Base-by-base conservation (phyloP, 2,113 vertebrate species). In the Polypterus senegalus region DNA sequence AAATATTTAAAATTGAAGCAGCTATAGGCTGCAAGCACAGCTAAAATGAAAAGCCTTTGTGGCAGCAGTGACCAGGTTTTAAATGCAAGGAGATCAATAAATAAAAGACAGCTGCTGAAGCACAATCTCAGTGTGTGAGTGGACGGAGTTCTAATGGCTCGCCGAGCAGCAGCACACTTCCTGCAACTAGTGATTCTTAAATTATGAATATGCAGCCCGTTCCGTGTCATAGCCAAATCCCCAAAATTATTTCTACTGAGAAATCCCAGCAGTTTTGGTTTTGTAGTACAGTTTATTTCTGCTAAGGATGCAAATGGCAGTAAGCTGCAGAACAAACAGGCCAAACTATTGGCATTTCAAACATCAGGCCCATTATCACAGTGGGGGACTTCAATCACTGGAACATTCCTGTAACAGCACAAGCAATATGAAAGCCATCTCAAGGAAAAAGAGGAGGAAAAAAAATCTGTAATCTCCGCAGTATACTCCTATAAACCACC, bases 71-170 rank as follows among this genome's bases (percentile, higher is more conserved):
- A 91, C 84, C 74, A 89, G 80, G 88, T 86, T 93, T 87, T 88
- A 90, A 91, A 93, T 82, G 83, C 83, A 88, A 63, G 73, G 78
- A 82, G 79, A 93, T 92, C 91, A 89, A 94, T 90, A 81, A 77
- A 72, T 74, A 81, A 78, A 77, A 76, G 69, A 58, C 72, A 77
- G 76, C 73, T 76, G 70, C 77, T 70, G 66, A 75, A 69, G 73
- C 73, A 62, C 80, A 83, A 83, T 75, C 81, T 87, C 79, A 68
- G 59, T 69, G 75, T 81, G 72, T 77, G 68, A 84, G 74, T 10
- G 71, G 69, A 83, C 81, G 69, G 70, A 72, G 72, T 83, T 84
- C 78, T 76, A 87, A 85, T 82, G 82, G 74, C 74, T 78, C 83
- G 68, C 76, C 84, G 82, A 87, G 44, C 60, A 57, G 83, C 74